Evolutionary conservation across 2,113 vertebrate species (phyloP).

Genomic region (Hypomesus transpacificus): DNA sequence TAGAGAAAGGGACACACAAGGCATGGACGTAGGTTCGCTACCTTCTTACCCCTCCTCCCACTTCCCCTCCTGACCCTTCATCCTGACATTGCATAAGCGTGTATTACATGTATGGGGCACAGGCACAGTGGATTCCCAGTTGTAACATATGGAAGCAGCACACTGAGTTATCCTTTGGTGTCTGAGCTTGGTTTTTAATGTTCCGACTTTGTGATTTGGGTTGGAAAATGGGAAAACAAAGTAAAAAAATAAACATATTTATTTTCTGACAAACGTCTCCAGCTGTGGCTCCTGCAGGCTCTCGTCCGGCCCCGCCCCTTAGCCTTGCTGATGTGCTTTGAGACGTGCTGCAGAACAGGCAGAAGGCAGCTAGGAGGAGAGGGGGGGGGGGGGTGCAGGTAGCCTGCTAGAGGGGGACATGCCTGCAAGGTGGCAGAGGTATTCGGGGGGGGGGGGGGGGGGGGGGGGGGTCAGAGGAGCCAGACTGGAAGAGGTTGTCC

Average conservation of each 20-base stretch:
- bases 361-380: slow-evolving; percentile 66
- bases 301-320: slow-evolving; percentile 39
- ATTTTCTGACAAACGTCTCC: slow-evolving; percentile 18
- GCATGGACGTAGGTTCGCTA: slow-evolving; percentile 53
- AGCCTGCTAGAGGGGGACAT: slow-evolving; percentile 41
- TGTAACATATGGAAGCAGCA: slow-evolving; percentile 73
- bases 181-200: slow-evolving; percentile 66
- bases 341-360: slow-evolving; percentile 60
- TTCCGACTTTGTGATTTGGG: slow-evolving; percentile 45
- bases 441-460: too few relatives aligned
- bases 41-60: slow-evolving; percentile 41
- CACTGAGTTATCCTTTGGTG: slow-evolving; percentile 75
- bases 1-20: slow-evolving; percentile 49
- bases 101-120: slow-evolving; percentile 52
- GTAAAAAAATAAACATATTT: background rate
- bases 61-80: slow-evolving; percentile 59
- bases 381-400: slow-evolving; percentile 23
- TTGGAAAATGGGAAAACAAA: slow-evolving; percentile 23
- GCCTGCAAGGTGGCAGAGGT: slow-evolving; percentile 45
- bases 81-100: slow-evolving; percentile 73
- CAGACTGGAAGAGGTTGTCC: slow-evolving; percentile 24
- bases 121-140: slow-evolving; percentile 75
- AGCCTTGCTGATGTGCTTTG: slow-evolving; percentile 62
- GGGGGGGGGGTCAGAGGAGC: slow-evolving; percentile 26
- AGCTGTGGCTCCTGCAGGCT: slow-evolving; percentile 23